These are phyloP conservation scores for Lapara coniferarum DNA, from an alignment of 2,888 invertebrate genomes.

Conservation along the genomic window DNA sequence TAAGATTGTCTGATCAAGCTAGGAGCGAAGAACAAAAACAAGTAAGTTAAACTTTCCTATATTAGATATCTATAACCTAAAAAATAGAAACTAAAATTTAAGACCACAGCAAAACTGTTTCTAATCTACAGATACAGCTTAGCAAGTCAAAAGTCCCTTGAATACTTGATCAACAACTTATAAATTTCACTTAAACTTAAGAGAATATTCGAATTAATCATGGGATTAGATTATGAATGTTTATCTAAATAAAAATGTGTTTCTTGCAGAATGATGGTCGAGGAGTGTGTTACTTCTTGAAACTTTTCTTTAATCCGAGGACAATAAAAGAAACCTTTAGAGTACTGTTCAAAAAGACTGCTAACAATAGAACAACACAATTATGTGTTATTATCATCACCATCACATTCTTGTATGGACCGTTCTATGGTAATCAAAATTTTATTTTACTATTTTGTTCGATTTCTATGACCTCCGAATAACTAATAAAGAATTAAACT, in stretches of 20 bases:
- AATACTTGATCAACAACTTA: too few relatives aligned
- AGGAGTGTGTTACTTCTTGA: constrained; percentile 25
- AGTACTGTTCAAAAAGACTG: constrained; percentile 22
- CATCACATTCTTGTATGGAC: constrained; percentile 19
- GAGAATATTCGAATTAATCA: too few relatives aligned
- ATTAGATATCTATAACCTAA: too few relatives aligned
- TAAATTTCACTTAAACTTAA: too few relatives aligned
- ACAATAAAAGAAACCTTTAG: constrained; percentile 17
- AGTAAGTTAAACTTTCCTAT: constrained; percentile 24
- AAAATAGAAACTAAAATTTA: too few relatives aligned
- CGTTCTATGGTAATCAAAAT: constrained; percentile 8
- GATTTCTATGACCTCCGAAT: too few relatives aligned
- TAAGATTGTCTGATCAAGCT: constrained; percentile 27
- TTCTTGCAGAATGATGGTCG: constrained; percentile 29
- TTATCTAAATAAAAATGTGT: background rate
- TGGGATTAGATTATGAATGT: background rate
- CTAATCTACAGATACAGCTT: too few relatives aligned
- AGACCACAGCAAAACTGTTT: too few relatives aligned
- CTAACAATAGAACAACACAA: constrained; percentile 12
- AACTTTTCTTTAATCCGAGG: constrained; percentile 28
- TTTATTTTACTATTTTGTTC: too few relatives aligned
- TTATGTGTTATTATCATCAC: constrained; percentile 6
- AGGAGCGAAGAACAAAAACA: constrained; percentile 84
- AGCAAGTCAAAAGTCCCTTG: too few relatives aligned
- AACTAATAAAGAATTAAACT: too few relatives aligned